These are phyloP conservation scores for Adela reaumurella DNA, from an alignment of 2,888 invertebrate species.

Conservation along the genomic window DNA sequence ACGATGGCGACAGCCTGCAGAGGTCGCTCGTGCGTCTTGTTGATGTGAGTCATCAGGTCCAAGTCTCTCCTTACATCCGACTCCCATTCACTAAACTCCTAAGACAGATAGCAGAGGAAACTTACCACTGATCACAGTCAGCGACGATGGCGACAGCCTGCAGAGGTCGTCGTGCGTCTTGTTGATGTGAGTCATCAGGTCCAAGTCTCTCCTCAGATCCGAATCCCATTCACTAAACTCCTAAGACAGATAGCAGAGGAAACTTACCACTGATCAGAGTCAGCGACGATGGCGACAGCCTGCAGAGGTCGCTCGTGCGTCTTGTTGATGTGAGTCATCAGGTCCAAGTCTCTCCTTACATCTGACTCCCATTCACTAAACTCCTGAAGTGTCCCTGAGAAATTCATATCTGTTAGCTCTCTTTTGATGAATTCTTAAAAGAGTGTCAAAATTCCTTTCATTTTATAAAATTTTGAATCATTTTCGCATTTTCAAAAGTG, in stretches of 20 bases:
- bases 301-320: conserved; percentile 69
- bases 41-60: conserved; percentile 33
- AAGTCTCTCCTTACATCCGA: conserved; percentile 34
- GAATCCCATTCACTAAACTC: too few relatives aligned
- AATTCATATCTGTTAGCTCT: too few relatives aligned
- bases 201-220: conserved; percentile 36
- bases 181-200: conserved; percentile 33
- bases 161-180: conserved; percentile 63
- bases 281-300: conserved; percentile 77
- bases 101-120: too few relatives aligned
- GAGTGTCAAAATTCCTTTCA: too few relatives aligned
- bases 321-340: conserved; percentile 34
- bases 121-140: conserved; percentile 63
- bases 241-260: too few relatives aligned
- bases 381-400: conserved; percentile 54
- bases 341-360: conserved; percentile 34
- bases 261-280: conserved; percentile 62
- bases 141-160: conserved; percentile 83
- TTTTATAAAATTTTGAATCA: too few relatives aligned
- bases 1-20: conserved; percentile 79
- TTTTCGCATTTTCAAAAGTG: too few relatives aligned
- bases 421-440: too few relatives aligned
- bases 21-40: conserved; percentile 62
- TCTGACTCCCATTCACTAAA: conserved; percentile 57
- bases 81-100: too few relatives aligned